A percentile compares a stretch with the other conserved stretches of the same genome.
These are phyloP conservation scores for Sisor rabdophorus DNA, from an alignment of 2,113 vertebrate genomes.

Conservation along the genomic window DNA sequence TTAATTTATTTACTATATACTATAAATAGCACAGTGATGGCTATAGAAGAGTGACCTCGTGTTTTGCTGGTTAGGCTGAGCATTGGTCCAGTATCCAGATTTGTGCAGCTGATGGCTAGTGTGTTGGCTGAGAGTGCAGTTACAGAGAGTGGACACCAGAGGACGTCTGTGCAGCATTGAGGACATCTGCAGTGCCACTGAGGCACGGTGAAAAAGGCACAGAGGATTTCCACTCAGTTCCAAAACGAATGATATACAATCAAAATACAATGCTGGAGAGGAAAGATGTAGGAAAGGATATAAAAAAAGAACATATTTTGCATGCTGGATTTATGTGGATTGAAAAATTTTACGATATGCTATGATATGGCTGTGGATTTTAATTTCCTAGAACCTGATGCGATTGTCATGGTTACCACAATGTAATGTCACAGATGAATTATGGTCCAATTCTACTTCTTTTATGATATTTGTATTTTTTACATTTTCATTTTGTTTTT, in stretches of 20 bases:
- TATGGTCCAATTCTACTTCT: not conserved
- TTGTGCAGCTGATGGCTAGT: slow-evolving; percentile 12
- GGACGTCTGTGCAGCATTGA: slow-evolving; percentile 50
- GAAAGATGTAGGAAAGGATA: not conserved
- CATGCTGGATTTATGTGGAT: not conserved
- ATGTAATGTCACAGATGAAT: too few species aligned
- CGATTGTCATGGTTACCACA: slow-evolving; percentile 1
- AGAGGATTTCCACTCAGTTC: slow-evolving; percentile 45
- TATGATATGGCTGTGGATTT: not conserved
- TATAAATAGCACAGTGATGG: slow-evolving; percentile 17
- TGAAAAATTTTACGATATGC: not conserved
- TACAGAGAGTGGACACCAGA: slow-evolving; percentile 53
- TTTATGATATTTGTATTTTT: not conserved
- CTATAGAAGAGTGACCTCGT: not conserved
- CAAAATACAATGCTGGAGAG: slow-evolving; percentile 22
- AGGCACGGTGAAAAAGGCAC: slow-evolving; percentile 27
- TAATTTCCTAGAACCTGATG: not conserved
- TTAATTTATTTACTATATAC: not conserved
- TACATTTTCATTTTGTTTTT: too few species aligned
- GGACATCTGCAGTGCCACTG: slow-evolving; percentile 39
- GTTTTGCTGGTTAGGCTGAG: not conserved
- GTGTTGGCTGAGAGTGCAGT: slow-evolving; percentile 27
- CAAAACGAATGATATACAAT: slow-evolving; percentile 1
- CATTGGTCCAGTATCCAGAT: not conserved
- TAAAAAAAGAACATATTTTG: not conserved